Evolutionary conservation across 92 coral and sea anemone species (phyloP), one percentile per base, ranked within the genome.

Genomic region (Hydrozoanthus gracilis): DNA sequence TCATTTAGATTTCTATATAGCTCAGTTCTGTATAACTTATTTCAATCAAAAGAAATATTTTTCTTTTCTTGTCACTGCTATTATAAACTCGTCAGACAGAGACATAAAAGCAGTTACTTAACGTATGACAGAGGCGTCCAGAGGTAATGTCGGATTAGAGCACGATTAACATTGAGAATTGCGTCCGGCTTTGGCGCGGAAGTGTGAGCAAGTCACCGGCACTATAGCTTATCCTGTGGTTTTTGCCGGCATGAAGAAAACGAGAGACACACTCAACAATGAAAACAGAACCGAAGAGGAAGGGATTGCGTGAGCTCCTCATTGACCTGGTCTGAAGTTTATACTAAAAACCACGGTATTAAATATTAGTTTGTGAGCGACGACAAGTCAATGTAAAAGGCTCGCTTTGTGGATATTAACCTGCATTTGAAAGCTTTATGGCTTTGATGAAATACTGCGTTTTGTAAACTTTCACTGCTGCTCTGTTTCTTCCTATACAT

Each of bases 141-240:
- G 4, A 65, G 8, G 27, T 65, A 65, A 65, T 16, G 71, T 65
- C 27, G 10, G 71, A 65, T 65, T 67, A 67, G 35, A 10, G 35
- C 72, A 67, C 11, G 72, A 67, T 67, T 67, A 67, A 27, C 15
- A 20, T 67, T 67, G 72, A 67, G 72, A 67, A 67, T 67, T 20
- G 72, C 72, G 72, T 67, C 72, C 46, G 72, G 72, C 61, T 27
- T 18, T 14, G 72, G 72, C 18, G 46, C 46, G 44, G 72, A 67
- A 67, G 72, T 18, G 46, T 16, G 72, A 67, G 4, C 10, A 27
- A 27, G 39, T 27, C 39, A 27, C 39, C 72, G 14, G 44, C 46
- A 18, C 10, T 67, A 7, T 8, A 45, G 72, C 72, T 67, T 27
- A 67, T 18, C 69, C 72, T 14, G 5, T 10, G 44, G 18, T 65